Evolutionary conservation across 1,140 invertebrate genomes (phyloP).

Genomic region (Drosophila nigromelanica): DNA sequence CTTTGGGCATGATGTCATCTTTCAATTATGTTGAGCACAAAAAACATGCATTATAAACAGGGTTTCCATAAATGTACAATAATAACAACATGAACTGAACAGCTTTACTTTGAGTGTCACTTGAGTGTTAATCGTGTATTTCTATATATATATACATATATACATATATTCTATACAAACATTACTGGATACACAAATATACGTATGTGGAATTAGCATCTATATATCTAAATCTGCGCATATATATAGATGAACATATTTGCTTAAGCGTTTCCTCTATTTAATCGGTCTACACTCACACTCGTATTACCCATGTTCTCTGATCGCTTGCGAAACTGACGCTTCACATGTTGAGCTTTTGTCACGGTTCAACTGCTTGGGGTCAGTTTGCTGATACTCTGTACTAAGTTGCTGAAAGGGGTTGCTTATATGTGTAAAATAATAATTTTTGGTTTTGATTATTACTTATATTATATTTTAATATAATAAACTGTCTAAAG

Average conservation of each 20-base stretch:
- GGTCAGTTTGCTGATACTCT: slow-evolving; percentile 16
- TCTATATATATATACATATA: slow-evolving; percentile 10
- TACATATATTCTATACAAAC: slow-evolving; percentile 3
- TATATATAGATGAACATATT: neutral
- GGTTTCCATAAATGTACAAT: slow-evolving; percentile 38
- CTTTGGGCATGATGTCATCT: slow-evolving; percentile 67
- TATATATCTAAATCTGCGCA: neutral
- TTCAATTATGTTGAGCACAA: slow-evolving; percentile 52
- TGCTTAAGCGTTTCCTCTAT: slow-evolving; percentile 38
- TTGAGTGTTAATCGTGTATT: slow-evolving; percentile 36
- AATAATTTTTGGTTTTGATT: neutral
- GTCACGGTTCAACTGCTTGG: slow-evolving; percentile 37
- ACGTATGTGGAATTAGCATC: slow-evolving; percentile 3
- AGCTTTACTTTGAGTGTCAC: slow-evolving; percentile 23
- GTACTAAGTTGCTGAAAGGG: neutral
- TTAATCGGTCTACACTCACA: slow-evolving; percentile 24
- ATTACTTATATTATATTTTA: neutral
- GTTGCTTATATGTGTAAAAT: neutral
- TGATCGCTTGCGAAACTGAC: slow-evolving; percentile 49
- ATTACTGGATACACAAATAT: neutral
- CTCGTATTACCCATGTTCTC: slow-evolving; percentile 30
- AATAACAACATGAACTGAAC: slow-evolving; percentile 14
- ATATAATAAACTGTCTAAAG: too few relatives aligned
- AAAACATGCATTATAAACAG: slow-evolving; percentile 34
- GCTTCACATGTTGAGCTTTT: slow-evolving; percentile 48